Evolutionary conservation across 2,888 invertebrate species (phyloP).

Genomic region (Megalurothrips usitatus): DNA sequence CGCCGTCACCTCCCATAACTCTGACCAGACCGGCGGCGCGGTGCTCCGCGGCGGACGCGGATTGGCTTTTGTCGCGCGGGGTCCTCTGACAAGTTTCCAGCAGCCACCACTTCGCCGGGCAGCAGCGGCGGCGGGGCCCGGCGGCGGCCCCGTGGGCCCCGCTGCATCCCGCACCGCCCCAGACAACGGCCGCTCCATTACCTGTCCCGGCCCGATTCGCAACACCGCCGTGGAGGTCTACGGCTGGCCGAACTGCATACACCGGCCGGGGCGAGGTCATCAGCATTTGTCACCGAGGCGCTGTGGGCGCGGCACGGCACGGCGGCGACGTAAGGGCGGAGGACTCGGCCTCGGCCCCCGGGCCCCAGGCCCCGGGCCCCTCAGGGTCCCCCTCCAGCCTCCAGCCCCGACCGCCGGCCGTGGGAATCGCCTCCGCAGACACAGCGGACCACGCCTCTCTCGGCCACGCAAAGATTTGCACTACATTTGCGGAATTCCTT

Average conservation of each 20-base stretch:
- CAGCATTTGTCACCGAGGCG: slow-evolving; percentile 4
- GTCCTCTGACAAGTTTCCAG: too few relatives aligned
- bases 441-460: neutral
- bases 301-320: neutral
- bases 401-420: neutral
- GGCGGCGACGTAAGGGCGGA: too few relatives aligned
- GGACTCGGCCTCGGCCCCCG: neutral
- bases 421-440: neutral
- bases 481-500: slow-evolving; percentile 19
- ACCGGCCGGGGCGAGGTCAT: neutral
- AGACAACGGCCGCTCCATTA: neutral
- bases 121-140: too few relatives aligned
- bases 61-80: too few relatives aligned
- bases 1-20: too few relatives aligned
- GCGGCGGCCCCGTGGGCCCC: too few relatives aligned
- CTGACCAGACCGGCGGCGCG: too few relatives aligned
- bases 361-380: neutral
- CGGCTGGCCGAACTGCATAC: neutral
- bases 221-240: slow-evolving; percentile 1
- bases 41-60: too few relatives aligned
- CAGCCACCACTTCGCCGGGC: too few relatives aligned
- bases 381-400: too few relatives aligned
- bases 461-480: neutral
- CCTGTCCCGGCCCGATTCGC: neutral
- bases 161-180: too few relatives aligned